Evolutionary conservation across 2,113 vertebrate genomes (phyloP), one percentile per base, ranked within the genome.

Genomic region (Catharus minimus): DNA sequence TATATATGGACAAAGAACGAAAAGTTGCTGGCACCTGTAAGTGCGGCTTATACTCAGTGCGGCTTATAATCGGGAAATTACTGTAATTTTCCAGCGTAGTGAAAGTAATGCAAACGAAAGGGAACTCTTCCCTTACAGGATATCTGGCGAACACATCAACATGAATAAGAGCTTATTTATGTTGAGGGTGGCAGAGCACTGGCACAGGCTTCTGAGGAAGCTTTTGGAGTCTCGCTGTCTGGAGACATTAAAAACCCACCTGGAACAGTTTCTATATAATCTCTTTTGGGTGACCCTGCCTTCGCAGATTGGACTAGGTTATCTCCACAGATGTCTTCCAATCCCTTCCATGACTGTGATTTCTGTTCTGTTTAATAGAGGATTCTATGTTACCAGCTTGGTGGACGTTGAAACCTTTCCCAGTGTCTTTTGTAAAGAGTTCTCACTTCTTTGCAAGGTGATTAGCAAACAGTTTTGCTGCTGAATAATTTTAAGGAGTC

Each of bases 401-500:
- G 47, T 87, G 43, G 17, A 52, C 64, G 4, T 75, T 44, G 86
- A 74, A 89, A 64, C 10, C 17, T 77, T 90, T 79, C 50, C 41
- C 23, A 22, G 5, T 81, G 20, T 28, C 47, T 91, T 89, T 88
- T 56, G 64, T 47, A 74, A 78, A 62, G 50, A 61, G 5, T 9
- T 85, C 18, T 44, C 3, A 26, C 56, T 67, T 73, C n/a, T 72
- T 87, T 53, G 60, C 38, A 84, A 84, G 10, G 39, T 90, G 49
- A 82, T 73, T 46, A 62, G 33, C 30, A 38, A 53, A 80, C 24
- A 15, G 36, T 83, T 95, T 86, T 73, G 13, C 67, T 52, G 39
- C 65, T 28, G 46, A 69, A 71, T 95, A 80, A 89, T 81, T 86
- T 90, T 92, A 44, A 90, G 46, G 38, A 94, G 79, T 26, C 24